Evolutionary conservation across 2,113 vertebrate genomes (phyloP), one percentile per base, ranked within the genome.

Genomic region (Vanacampus margaritifer): DNA sequence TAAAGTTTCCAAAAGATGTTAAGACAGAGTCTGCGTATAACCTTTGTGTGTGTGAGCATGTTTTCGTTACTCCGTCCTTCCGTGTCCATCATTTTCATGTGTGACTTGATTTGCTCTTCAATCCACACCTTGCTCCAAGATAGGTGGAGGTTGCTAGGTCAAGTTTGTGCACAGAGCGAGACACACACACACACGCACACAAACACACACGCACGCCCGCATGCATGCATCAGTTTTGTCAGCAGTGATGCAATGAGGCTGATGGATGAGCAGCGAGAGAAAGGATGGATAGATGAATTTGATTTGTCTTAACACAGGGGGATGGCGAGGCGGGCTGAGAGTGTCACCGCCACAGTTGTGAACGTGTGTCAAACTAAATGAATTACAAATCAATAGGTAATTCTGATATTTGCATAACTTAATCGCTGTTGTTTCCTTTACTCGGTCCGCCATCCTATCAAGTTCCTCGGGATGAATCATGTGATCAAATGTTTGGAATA

Each of bases 401-500:
- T 79, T 85, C 80, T 85, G 75, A 78, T 87, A 87, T 91, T 90
- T 91, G 79, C 87, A 91, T 87, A 86, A 81, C 88, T 88, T 78
- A 89, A 61, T 62, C 24, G 60, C 62, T 43, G 37, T 68, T 41
- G 23, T 65, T 35, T 61, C 43, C 37, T 63, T 48, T 39, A 3
- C 14, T 57, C 14, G 8, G 2, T 8, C 54, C 26, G 19, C 14
- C 26, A 67, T 53, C 70, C 24, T 41, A 37, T 58, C 36, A 26
- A 41, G 23, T 23, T 23, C 10, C 5, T 23, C 16, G 10, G 16
- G 39, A 43, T 12, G 36, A 36, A 14, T 39, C 36, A 37, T 62
- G n/a, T 43, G 14, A 62, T 16, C 6, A 16, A 62, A 26, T 11
- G 6, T 57, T 57, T 16, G 3, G 26, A 7, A n/a, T 41, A 16